Base-by-base conservation (phyloP, 2,797 vertebrate genomes). In the Neopelma chrysocephalum region DNA sequence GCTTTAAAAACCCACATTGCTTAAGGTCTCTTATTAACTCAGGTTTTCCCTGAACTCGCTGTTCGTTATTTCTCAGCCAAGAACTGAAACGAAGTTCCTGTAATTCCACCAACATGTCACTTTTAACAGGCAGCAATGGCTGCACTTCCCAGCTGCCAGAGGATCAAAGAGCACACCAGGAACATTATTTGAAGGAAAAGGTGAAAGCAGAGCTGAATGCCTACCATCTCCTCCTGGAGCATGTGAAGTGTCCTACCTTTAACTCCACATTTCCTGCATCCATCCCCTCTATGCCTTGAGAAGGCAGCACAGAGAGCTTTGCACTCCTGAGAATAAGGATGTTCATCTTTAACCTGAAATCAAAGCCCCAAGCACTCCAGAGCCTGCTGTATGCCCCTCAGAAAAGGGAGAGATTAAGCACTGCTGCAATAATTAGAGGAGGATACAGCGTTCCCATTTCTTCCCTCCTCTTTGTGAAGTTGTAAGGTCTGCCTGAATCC, bases 21-120 rank as follows among this genome's bases (percentile, higher is more conserved):
- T 97, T 93, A 54, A 97, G 93, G 82, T 69, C 78, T 95, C 96
- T 86, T 92, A 95, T 91, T 94, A 90, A 90, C 91, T 77, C 82
- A 92, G 79, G 65, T 66, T 96, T 95, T 91, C 94, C 68, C 90
- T 89, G 91, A 95, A 97, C 72, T 88, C 88, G 8, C 75, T 75
- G 54, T 62, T 96, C 84, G 29, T 90, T 95, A 76, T 71, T 84
- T 91, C 45, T 82, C 83, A 81, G 87, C 47, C 95, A 83, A 69
- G 18, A 64, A 82, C 12, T 76, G 71, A 87, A 92, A 84, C 23
- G 4, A 75, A 47, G 95, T 77, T 93, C 82, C 88, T 75, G 92
- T 82, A 92, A 70, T 95, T 94, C 95, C 96, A 91, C 92, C 38
- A 60, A 69, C 69, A 21, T 60, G 68, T 88, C 91, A 82, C 75